Base-by-base conservation (phyloP, 2,888 invertebrate species). In the Catocala fraxini region DNA sequence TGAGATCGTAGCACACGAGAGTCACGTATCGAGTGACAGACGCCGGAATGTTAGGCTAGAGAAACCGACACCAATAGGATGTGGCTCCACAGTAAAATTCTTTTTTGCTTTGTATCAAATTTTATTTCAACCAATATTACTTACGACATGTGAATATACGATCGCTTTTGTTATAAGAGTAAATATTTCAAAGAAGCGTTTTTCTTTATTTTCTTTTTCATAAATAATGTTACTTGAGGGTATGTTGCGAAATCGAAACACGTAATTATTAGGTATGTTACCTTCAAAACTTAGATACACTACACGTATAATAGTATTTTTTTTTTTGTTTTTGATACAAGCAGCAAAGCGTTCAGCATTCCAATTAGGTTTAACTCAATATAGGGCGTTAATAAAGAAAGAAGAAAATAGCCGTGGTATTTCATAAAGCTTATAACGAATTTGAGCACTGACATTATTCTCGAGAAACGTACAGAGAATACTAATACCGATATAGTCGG, bases 11-110 rank as follows among this genome's bases (percentile, higher is more conserved):
- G 59, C 52, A 65, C 65, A 63, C 60, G 48, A 63, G 34, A 65
- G 59, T 60, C 70, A 68, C 68, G 66, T 71, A 70, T 75, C 66
- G 62, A 64, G 60, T 73, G 68, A 68, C 73, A 75, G 62, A 63
- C 60, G 64, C 47, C 49, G 68, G 71, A 75, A 75, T 70, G 66
- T 72, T 73, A 61, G 63, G 59, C 72, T 68, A 64, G 52, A 56
- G 75, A 75, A 73, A 75, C 59, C 58, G 66, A 75, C 64, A 71
- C 73, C 73, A 63, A 51, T 53, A 51, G 61, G 70, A 73, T 71
- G 71, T 65, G 73, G 54, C 56, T 57, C 55, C 63, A 64, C 64
- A 73, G 61, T 71, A 71, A 73, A 74, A 70, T 63, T 69, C 47
- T 61, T 69, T 64, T 69, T 73, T 65, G 69, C 69, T 74, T 66